Evolutionary conservation across 37 sponge, comb jelly and placozoan species (phyloP), one percentile per base, ranked within the genome.

Genomic region (Petrosia ficiformis): DNA sequence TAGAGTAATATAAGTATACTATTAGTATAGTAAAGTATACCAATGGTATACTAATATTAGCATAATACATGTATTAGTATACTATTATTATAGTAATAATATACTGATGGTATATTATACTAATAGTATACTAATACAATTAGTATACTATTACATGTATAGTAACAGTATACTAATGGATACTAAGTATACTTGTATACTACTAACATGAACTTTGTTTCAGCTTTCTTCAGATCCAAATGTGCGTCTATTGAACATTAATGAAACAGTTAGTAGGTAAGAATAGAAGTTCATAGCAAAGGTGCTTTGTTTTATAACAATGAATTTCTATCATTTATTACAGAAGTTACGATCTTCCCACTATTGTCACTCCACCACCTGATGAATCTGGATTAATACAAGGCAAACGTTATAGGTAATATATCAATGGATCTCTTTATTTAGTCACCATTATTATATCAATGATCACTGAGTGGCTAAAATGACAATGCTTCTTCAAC

Each of bases 321-420:
- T n/a, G n/a, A n/a, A n/a, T n/a, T n/a, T 65, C 8, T 81, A 44
- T 72, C 65, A 33, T 32, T 41, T 2, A n/a, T 25, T n/a, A 2
- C 81, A 87, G 87, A 2, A 76, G 57, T 14, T 80, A 81, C 26
- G 87, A 87, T 63, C 81, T 87, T 19, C 85, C 85, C 25, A 94
- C 94, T 22, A 81, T 90, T 3, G 94, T 94, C 10, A 82, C 89
- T 0, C 57, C 84, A 0, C 90, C 87, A 42, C 84, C 94, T 14
- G 87, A 94, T 39, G 79, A 57, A 33, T 14, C 41, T 37, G 90
- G 80, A 0, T 54, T 93, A n/a, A 36, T 66, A 21, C 59, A 25
- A 6, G 80, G 76, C 11, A 48, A 65, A n/a, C 77, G 61, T 19
- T 93, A 85, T 78, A 86, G 58, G 81, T 92, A 69, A n/a, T n/a